These are phyloP conservation scores for Adelges cooleyi DNA, from an alignment of 1,140 invertebrate genomes.

Conservation along the genomic window DNA sequence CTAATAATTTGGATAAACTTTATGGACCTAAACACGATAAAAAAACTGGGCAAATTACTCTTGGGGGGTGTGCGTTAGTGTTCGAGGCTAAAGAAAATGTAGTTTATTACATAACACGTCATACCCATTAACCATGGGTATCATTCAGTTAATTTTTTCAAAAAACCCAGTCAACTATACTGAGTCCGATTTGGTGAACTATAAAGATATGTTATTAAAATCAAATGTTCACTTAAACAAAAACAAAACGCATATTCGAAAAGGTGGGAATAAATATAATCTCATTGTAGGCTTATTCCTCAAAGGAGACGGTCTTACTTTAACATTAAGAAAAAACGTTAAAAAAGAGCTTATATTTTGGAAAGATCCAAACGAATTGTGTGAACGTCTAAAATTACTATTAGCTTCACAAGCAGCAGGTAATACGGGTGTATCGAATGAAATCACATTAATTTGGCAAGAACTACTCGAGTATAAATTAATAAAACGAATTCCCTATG, in stretches of 20 bases:
- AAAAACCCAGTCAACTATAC: neutral
- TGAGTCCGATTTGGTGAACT: neutral
- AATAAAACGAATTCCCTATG: neutral
- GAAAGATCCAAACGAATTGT: slow-evolving; percentile 38
- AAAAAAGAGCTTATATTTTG: slow-evolving; percentile 34
- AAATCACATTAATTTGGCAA: slow-evolving; percentile 39
- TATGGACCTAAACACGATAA: too few species aligned
- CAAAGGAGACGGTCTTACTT: neutral
- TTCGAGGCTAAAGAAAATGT: neutral
- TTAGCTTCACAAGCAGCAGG: slow-evolving; percentile 36
- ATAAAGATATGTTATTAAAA: neutral
- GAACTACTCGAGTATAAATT: slow-evolving; percentile 34
- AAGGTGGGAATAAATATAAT: neutral
- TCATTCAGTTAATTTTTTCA: neutral
- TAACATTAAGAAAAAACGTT: too few species aligned
- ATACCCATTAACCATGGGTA: neutral
- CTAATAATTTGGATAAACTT: too few species aligned
- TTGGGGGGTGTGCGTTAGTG: too few species aligned
- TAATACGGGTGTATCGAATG: slow-evolving; percentile 36
- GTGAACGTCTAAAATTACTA: slow-evolving; percentile 36
- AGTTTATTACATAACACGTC: too few species aligned
- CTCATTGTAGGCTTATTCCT: neutral
- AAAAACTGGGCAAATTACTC: too few species aligned
- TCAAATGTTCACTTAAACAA: neutral
- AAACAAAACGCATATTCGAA: too few species aligned